Evolutionary conservation across 2,888 invertebrate genomes (phyloP).

Genomic region (Volucella bombylans): DNA sequence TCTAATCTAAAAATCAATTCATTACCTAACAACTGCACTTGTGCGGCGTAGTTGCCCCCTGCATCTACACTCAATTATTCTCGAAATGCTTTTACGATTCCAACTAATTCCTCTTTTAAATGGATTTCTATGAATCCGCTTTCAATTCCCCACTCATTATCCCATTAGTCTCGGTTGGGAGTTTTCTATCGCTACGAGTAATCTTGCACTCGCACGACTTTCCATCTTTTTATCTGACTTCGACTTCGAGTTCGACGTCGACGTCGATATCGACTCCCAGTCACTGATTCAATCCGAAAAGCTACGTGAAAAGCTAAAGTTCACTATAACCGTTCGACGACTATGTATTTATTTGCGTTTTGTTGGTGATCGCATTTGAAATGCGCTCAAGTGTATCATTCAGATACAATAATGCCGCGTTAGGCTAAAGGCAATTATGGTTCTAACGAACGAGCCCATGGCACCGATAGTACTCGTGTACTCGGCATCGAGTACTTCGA

Average conservation of each 20-base stretch:
- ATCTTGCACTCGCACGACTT: slow-evolving; percentile 9
- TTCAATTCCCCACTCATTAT: slow-evolving; percentile 29
- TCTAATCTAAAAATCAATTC: neutral
- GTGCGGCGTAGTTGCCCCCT: too few relatives aligned
- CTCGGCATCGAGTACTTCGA: neutral
- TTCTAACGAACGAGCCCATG: neutral
- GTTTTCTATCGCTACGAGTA: slow-evolving; percentile 5
- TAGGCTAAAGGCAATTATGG: slow-evolving; percentile 36
- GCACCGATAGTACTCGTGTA: neutral
- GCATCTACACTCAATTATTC: slow-evolving; percentile 26
- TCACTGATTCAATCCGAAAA: neutral
- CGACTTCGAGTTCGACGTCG: too few relatives aligned
- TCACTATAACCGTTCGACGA: neutral
- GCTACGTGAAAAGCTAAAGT: slow-evolving; percentile 34
- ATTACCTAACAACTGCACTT: neutral
- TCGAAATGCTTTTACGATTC: neutral
- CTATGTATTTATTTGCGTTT: slow-evolving; percentile 30
- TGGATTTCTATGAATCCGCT: slow-evolving; percentile 28
- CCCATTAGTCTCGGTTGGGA: slow-evolving; percentile 27
- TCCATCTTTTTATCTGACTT: neutral
- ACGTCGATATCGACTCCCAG: too few relatives aligned
- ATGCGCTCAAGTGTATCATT: slow-evolving; percentile 39
- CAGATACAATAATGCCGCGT: slow-evolving; percentile 22
- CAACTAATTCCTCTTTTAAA: neutral
- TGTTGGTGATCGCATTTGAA: slow-evolving; percentile 37